A percentile compares a stretch with the other conserved stretches of the same genome.
Evolutionary conservation across 2,113 vertebrate genomes (phyloP).

Genomic region (Gymnobelideus leadbeateri): DNA sequence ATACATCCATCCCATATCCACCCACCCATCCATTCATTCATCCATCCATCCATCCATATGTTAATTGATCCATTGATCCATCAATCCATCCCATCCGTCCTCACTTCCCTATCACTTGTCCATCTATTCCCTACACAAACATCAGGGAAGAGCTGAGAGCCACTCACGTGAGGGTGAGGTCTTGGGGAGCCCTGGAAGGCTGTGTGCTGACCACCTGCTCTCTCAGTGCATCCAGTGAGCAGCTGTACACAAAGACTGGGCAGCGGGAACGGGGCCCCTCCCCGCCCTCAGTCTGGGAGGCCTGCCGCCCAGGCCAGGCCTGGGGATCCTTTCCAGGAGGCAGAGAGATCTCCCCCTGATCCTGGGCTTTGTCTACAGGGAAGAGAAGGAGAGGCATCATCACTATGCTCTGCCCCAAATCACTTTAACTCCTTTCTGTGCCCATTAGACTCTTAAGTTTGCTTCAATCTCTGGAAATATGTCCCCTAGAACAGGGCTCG

Average conservation of each 20-base stretch:
- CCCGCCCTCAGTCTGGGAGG: constrained; percentile 86
- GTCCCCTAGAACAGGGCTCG: not conserved
- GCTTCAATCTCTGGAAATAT: not conserved
- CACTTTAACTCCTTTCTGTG: not conserved
- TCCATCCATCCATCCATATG: not conserved
- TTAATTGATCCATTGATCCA: too few relatives aligned
- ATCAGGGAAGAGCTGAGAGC: not conserved
- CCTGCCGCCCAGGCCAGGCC: constrained; percentile 86
- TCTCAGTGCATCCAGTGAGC: constrained; percentile 91
- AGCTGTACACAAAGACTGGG: constrained; percentile 96
- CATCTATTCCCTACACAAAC: not conserved
- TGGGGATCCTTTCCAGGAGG: constrained; percentile 84
- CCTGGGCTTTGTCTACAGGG: constrained; percentile 77
- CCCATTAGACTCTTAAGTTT: not conserved
- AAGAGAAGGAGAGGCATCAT: constrained; percentile 14
- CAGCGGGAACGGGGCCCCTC: constrained; percentile 88
- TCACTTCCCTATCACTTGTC: not conserved
- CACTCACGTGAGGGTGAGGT: constrained; percentile 93
- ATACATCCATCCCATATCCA: not conserved
- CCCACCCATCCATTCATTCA: not conserved
- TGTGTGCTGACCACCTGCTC: constrained; percentile 92
- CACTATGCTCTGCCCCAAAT: not conserved
- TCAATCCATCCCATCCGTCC: not conserved
- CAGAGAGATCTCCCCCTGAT: constrained; percentile 85
- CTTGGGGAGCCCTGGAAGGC: constrained; percentile 86